Evolutionary conservation across 2,113 vertebrate species (phyloP).

Genomic region (Copsychus sechellarum): DNA sequence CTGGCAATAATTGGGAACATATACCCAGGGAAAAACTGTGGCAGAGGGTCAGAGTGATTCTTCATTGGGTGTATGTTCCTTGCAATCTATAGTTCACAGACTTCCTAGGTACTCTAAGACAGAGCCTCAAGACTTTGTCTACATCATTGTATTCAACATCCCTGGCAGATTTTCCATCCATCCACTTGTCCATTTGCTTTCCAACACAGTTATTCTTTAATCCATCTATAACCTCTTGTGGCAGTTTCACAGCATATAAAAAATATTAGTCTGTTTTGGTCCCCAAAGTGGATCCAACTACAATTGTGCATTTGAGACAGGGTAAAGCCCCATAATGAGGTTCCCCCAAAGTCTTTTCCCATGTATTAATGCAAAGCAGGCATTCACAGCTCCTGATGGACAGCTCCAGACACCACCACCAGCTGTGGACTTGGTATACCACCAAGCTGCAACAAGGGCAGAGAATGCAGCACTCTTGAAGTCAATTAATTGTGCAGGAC

Average conservation of each 20-base stretch:
- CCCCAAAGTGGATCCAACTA: neutral
- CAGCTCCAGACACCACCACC: neutral
- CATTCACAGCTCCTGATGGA: neutral
- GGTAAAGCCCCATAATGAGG: neutral
- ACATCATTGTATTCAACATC: neutral
- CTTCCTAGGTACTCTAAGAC: neutral
- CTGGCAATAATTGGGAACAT: neutral
- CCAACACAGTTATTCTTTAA: neutral
- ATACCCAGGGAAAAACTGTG: neutral
- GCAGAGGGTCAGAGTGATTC: neutral
- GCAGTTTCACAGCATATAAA: neutral
- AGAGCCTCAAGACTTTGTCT: neutral
- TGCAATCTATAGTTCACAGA: neutral
- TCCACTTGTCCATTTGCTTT: neutral
- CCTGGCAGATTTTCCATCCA: neutral
- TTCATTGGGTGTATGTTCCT: neutral
- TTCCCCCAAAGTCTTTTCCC: neutral
- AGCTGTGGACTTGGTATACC: accelerated
- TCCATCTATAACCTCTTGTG: neutral
- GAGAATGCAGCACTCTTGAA: neutral
- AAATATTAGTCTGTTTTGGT: neutral
- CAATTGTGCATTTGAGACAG: accelerated
- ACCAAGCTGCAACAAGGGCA: neutral
- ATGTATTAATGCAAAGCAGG: neutral
- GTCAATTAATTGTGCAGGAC: neutral